phyloP scores from a whole-genome alignment of 2,888 invertebrate species.

The Onchidella celtica region DNA sequence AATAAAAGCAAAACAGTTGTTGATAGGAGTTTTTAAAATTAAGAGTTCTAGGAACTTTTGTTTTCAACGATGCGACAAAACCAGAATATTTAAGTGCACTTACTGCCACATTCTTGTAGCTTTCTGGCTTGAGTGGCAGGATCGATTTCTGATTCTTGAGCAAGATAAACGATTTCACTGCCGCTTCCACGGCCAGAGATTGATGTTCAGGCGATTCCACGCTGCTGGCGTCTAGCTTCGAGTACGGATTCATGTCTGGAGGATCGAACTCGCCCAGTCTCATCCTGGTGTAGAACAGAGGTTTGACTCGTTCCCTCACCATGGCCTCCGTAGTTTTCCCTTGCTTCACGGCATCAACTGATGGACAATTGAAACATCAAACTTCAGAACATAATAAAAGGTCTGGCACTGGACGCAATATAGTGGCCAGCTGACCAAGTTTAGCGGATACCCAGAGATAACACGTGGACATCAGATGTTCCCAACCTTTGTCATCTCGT shows the following conservation, averaged over 20 bases:
- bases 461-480: no score
- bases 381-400: no score
- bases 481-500: no score
- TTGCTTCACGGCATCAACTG: constrained; percentile 53
- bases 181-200: constrained; percentile 65
- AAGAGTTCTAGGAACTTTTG: no score
- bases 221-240: constrained; percentile 55
- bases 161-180: constrained; percentile 71
- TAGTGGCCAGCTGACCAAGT: no score
- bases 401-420: no score
- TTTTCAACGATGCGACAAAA: no score
- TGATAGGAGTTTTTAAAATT: no score
- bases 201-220: constrained; percentile 64
- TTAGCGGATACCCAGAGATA: no score
- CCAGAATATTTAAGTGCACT: no score
- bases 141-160: constrained; percentile 65
- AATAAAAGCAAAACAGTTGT: no score
- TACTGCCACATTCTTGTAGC: constrained; percentile 47
- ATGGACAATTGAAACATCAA: no score
- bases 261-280: constrained; percentile 65
- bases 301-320: constrained; percentile 55
- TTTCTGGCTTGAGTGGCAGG: constrained; percentile 55
- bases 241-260: constrained; percentile 65
- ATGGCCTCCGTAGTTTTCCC: constrained; percentile 51
- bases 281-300: constrained; percentile 62